Evolutionary conservation across 2,797 vertebrate species (phyloP).

Genomic region (Neosilurus hyrtlii): DNA sequence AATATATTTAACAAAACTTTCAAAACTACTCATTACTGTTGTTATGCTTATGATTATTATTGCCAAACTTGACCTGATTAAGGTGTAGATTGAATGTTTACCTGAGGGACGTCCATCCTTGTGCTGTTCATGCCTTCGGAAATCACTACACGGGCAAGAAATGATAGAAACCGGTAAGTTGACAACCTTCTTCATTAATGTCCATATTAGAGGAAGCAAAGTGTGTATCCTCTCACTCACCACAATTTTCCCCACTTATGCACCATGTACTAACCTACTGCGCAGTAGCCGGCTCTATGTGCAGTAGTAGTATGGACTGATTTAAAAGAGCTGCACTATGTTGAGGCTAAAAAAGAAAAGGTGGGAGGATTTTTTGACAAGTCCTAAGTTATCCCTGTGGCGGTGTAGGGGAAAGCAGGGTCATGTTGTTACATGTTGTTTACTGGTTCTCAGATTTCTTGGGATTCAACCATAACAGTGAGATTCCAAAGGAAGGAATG

Average conservation of each 20-base stretch:
- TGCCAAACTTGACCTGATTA: not conserved
- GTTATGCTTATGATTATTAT: not conserved
- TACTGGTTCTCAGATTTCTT: not conserved
- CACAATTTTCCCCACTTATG: not conserved
- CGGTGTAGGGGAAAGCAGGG: not conserved
- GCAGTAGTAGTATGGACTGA: not conserved
- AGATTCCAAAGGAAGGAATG: not conserved
- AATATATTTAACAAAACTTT: not conserved
- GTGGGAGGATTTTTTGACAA: not conserved
- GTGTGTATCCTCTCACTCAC: not conserved
- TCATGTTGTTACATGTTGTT: not conserved
- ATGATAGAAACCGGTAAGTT: not conserved
- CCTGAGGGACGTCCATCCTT: conserved; percentile 65
- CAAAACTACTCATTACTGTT: not conserved
- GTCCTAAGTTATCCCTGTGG: not conserved
- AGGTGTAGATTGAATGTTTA: conserved; percentile 50
- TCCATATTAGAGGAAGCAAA: not conserved
- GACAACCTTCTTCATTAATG: not conserved
- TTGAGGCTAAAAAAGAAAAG: too few relatives aligned
- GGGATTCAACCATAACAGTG: not conserved
- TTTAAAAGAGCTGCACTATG: too few relatives aligned
- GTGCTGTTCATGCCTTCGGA: conserved; percentile 48
- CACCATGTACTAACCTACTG: not conserved
- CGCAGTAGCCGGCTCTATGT: not conserved
- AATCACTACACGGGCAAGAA: not conserved